These are phyloP conservation scores for Venusia cambrica DNA, from an alignment of 2,888 invertebrate genomes.

Conservation along the genomic window DNA sequence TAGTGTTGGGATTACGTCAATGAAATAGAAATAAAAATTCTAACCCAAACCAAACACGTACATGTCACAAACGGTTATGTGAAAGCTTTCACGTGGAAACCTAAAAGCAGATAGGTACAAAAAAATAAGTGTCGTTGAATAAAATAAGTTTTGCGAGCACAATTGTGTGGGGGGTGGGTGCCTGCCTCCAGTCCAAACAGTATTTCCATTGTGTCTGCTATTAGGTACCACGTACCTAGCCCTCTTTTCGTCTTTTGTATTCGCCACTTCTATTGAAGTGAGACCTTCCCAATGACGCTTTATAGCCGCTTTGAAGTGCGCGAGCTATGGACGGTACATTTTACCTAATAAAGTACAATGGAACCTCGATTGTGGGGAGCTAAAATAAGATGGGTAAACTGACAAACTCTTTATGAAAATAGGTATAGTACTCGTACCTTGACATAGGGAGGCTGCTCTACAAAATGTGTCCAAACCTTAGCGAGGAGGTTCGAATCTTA, in stretches of 20 bases:
- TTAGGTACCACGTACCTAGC: no score
- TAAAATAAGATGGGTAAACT: no score
- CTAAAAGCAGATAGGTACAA: slow-evolving; percentile 50
- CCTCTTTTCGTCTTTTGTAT: slow-evolving; percentile 77
- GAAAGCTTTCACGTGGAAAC: slow-evolving; percentile 45
- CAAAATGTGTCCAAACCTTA: no score
- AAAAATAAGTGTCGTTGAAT: slow-evolving; percentile 62
- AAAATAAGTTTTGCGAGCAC: slow-evolving; percentile 70
- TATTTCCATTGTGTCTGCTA: slow-evolving; percentile 76
- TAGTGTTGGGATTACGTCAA: slow-evolving; percentile 7
- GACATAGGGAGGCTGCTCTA: no score
- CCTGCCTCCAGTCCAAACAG: slow-evolving; percentile 73
- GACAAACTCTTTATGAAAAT: no score
- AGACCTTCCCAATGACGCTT: slow-evolving; percentile 75
- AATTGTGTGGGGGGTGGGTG: slow-evolving; percentile 62
- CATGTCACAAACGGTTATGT: slow-evolving; percentile 7
- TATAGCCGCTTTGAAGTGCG: slow-evolving; percentile 72
- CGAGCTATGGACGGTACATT: slow-evolving; percentile 50
- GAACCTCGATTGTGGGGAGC: no score
- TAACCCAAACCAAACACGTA: slow-evolving; percentile 16
- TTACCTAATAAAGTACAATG: no score
- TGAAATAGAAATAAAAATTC: slow-evolving; percentile 1
- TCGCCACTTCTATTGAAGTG: slow-evolving; percentile 75
- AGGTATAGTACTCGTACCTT: no score
- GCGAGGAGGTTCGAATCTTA: no score